phyloP scores from a whole-genome alignment of 2,113 vertebrate genomes.

The Pygathrix nemaeus region DNA sequence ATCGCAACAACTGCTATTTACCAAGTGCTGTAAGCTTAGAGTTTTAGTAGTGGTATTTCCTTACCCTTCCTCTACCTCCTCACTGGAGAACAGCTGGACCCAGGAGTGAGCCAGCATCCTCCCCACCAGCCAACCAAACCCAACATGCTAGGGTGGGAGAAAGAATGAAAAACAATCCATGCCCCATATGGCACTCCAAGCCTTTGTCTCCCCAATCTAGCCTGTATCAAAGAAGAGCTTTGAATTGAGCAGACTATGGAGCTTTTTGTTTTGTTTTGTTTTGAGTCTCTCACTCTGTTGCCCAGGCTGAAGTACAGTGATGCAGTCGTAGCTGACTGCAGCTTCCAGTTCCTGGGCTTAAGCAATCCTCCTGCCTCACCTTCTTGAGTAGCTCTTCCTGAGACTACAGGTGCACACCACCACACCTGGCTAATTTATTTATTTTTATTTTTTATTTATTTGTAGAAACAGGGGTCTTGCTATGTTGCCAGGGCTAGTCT shows the following conservation, averaged over 20 bases:
- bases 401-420: no score
- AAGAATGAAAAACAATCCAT: background rate
- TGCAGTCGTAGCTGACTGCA: no score
- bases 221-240: background rate
- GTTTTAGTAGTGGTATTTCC: rapidly evolving
- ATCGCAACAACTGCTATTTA: background rate
- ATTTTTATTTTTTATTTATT: no score
- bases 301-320: no score
- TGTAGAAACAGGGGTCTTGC: no score
- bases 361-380: no score
- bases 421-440: no score
- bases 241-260: background rate
- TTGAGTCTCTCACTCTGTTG: no score
- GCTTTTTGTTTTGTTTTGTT: no score
- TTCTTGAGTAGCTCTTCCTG: no score
- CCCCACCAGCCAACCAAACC: background rate
- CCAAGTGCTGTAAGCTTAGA: background rate
- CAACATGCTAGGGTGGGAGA: background rate
- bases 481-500: no score
- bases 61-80: background rate
- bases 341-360: no score
- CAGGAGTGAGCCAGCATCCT: background rate
- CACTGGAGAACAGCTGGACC: background rate
- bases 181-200: background rate
- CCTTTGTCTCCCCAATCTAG: background rate